Conservation (phyloP, 1,140 invertebrate genomes). For the Bombus huntii region DNA sequence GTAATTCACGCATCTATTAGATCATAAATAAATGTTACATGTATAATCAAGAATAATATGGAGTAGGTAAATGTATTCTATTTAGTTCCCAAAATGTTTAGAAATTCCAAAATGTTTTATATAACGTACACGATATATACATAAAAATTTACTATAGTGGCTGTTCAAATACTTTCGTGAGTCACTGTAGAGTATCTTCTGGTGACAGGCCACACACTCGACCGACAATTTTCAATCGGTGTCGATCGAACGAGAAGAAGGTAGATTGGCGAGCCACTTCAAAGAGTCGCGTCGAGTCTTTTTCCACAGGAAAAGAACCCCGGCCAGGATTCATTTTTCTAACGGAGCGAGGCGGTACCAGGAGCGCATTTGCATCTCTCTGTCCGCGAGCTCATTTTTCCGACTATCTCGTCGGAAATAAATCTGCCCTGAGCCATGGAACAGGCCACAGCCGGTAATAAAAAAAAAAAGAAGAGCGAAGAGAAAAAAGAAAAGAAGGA, state of each 20-base stretch:
- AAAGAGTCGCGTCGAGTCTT: constrained; percentile 17
- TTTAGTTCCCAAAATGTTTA: no score
- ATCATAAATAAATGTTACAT: no score
- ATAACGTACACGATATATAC: no score
- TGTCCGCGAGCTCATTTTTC: constrained; percentile 60
- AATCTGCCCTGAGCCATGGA: constrained; percentile 52
- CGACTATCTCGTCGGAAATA: constrained; percentile 53
- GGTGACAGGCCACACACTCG: neutral
- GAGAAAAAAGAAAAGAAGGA: neutral
- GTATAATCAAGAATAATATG: no score
- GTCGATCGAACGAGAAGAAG: neutral
- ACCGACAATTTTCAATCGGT: neutral
- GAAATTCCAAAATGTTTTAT: no score
- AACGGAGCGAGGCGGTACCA: constrained; percentile 3
- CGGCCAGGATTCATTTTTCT: constrained; percentile 44
- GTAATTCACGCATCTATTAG: no score
- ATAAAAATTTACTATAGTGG: no score
- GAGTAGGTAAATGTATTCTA: no score
- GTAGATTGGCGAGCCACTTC: neutral
- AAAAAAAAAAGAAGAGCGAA: neutral
- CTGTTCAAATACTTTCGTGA: neutral
- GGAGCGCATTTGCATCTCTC: constrained; percentile 51
- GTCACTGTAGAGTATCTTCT: neutral
- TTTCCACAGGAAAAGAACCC: neutral
- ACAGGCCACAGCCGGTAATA: constrained; percentile 38